Evolutionary conservation across 1,140 invertebrate genomes (phyloP).

Genomic region (Melanaphis sacchari): DNA sequence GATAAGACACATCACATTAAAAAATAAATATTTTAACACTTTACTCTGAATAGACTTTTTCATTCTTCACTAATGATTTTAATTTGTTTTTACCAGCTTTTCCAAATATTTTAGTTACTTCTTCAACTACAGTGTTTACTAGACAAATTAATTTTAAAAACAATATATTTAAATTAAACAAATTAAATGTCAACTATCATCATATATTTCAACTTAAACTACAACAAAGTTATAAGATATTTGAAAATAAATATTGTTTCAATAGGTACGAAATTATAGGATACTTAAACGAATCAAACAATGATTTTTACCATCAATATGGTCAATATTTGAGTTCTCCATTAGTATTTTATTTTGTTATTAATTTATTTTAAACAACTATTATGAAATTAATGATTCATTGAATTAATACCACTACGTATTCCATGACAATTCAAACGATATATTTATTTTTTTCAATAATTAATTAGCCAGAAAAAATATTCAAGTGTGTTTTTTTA

Average conservation of each 20-base stretch:
- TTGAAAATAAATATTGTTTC: background rate
- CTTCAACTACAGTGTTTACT: background rate
- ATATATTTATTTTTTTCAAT: background rate
- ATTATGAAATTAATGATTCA: background rate
- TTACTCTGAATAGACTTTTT: conserved; percentile 7
- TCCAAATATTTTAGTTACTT: conserved; percentile 27
- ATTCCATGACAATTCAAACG: background rate
- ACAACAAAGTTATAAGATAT: background rate
- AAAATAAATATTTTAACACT: background rate
- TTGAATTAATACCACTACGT: background rate
- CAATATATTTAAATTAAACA: background rate
- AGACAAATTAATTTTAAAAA: background rate
- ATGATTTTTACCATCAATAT: conserved; percentile 5
- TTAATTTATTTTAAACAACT: background rate
- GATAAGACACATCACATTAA: background rate
- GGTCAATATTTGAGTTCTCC: background rate
- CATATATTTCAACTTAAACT: background rate
- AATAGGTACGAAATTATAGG: background rate
- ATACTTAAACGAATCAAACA: background rate
- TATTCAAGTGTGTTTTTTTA: background rate
- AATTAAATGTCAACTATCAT: background rate
- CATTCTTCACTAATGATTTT: background rate
- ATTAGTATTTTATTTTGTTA: background rate
- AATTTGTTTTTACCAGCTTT: conserved; percentile 16
- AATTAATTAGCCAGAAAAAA: background rate